phyloP scores from a whole-genome alignment of 2,797 vertebrate genomes.

The Lepilemur ruficaudatus region DNA sequence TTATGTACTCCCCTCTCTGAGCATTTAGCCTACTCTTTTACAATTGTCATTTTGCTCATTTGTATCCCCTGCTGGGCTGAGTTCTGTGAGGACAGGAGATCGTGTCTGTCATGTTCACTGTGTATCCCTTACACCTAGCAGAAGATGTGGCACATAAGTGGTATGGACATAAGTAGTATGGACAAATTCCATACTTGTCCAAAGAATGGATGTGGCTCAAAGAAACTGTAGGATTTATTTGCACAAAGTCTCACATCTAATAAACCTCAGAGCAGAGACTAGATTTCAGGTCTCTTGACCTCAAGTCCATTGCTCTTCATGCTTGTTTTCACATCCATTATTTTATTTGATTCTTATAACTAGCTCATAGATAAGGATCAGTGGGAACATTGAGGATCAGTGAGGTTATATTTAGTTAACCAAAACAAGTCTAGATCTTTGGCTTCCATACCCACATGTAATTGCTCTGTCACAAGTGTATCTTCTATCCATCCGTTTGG shows the following conservation, averaged over 20 bases:
- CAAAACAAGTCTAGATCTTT: not conserved
- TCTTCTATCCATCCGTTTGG: constrained; percentile 2
- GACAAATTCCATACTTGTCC: not conserved
- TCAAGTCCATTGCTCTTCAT: not conserved
- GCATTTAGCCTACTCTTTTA: not conserved
- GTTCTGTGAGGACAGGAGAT: not conserved
- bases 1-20: not conserved
- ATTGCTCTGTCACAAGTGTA: not conserved
- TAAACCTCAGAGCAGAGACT: constrained; percentile 25
- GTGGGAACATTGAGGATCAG: not conserved
- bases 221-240: not conserved
- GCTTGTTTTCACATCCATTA: not conserved
- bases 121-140: not conserved
- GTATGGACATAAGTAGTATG: too few relatives aligned
- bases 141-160: not conserved
- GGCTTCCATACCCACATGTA: not conserved
- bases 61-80: not conserved
- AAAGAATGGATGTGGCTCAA: not conserved
- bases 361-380: not conserved
- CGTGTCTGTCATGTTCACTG: not conserved
- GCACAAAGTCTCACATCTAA: not conserved
- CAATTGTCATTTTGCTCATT: not conserved
- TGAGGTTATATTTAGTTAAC: not conserved
- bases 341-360: constrained; percentile 20
- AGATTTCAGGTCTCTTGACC: not conserved